These are phyloP conservation scores for Goniozus legneri DNA, from an alignment of 1,140 invertebrate species.

Conservation along the genomic window DNA sequence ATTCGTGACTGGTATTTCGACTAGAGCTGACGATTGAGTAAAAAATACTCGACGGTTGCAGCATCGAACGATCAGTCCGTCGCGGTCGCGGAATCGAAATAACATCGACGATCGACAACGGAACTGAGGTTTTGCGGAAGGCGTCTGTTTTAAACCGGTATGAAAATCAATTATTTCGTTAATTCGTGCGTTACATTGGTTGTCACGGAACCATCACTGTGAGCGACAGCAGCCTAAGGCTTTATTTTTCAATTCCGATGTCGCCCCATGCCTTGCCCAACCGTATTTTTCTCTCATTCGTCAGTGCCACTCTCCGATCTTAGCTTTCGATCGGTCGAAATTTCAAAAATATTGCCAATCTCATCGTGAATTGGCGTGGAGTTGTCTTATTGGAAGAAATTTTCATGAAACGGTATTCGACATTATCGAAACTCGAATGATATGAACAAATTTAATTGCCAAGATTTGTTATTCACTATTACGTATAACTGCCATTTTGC, in stretches of 20 bases:
- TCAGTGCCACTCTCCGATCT: constrained; percentile 18
- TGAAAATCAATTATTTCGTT: constrained; percentile 51
- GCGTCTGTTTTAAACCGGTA: constrained; percentile 29
- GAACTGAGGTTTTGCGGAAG: constrained; percentile 20
- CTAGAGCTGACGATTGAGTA: too few relatives aligned
- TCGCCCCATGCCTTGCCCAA: constrained; percentile 37
- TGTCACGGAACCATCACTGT: constrained; percentile 47
- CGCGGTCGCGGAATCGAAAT: neutral
- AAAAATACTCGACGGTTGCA: constrained; percentile 2
- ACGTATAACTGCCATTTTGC: too few relatives aligned
- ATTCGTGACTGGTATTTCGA: too few relatives aligned
- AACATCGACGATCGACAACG: constrained; percentile 15
- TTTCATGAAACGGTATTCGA: too few relatives aligned
- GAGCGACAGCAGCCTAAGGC: constrained; percentile 47
- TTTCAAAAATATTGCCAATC: too few relatives aligned
- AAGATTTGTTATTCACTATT: too few relatives aligned
- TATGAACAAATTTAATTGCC: too few relatives aligned
- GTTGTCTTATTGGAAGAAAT: too few relatives aligned
- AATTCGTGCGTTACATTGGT: constrained; percentile 52
- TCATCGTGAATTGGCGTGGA: too few relatives aligned
- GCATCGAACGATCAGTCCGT: constrained; percentile 9
- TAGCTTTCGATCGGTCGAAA: too few relatives aligned
- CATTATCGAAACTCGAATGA: too few relatives aligned
- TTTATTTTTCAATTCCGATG: constrained; percentile 51
- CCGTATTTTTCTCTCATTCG: constrained; percentile 24